Evolutionary conservation across 2,888 invertebrate genomes (phyloP).

Genomic region (Drosophila paramelanica): DNA sequence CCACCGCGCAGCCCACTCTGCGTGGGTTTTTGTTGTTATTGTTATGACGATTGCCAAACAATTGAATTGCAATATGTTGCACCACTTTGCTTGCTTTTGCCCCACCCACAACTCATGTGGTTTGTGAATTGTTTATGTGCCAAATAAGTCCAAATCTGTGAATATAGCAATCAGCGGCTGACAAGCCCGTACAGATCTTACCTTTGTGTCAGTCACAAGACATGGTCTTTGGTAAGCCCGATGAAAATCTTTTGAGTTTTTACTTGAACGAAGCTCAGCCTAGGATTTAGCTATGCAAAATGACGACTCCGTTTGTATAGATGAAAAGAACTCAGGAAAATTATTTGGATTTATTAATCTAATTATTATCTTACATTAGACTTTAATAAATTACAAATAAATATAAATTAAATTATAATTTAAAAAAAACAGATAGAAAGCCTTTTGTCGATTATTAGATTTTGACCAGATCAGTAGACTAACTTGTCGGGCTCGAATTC

Average conservation of each 20-base stretch:
- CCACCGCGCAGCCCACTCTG: slow-evolving; percentile 37
- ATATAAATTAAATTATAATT: no score
- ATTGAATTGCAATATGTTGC: slow-evolving; percentile 56
- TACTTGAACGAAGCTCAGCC: background rate
- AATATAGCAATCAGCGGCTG: slow-evolving; percentile 3
- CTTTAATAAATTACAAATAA: no score
- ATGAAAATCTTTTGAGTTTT: background rate
- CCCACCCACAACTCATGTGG: slow-evolving; percentile 17
- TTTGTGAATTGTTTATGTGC: slow-evolving; percentile 14
- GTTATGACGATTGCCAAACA: slow-evolving; percentile 44
- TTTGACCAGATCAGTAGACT: no score
- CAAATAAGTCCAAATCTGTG: slow-evolving; percentile 16
- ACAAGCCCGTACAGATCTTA: background rate
- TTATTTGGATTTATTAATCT: no score
- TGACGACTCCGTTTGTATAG: no score
- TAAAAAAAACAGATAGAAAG: no score
- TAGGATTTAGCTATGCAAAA: background rate
- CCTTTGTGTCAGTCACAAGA: background rate
- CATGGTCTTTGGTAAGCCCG: background rate
- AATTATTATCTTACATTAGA: no score
- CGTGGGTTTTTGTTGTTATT: slow-evolving; percentile 31
- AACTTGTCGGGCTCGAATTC: no score
- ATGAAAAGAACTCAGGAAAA: no score
- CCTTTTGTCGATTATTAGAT: no score
- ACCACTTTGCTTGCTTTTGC: slow-evolving; percentile 35